Base-by-base conservation (phyloP, 1,140 invertebrate genomes). In the Bursaphelenchus mucronatus region DNA sequence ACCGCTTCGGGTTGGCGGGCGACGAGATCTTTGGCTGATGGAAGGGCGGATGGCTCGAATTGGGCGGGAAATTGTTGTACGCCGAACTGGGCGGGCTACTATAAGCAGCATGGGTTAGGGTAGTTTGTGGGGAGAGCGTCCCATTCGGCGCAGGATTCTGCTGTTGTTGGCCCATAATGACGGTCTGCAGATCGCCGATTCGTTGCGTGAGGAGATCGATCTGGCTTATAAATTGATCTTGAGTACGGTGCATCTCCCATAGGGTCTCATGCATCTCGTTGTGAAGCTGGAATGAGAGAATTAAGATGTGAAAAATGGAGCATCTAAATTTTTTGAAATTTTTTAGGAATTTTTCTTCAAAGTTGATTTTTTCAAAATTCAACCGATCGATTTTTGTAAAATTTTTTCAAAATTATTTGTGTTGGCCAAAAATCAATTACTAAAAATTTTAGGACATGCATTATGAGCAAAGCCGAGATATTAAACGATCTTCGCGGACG, bases 201-300 rank as follows among this genome's bases (percentile, higher is more conserved):
- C 69, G 40, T 51, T 78, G 69, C 15, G 68, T 71, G 3, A 75
- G 49, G 50, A 69, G 59, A 47, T 74, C 78, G 50, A 78, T 80
- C 56, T 79, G 73, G 13, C 69, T 63, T 46, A 81, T 78, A 51
- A 80, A 80, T 40, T 80, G 78, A 52, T 80, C 78, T 52, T 80
- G 78, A 6, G 79, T 81, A 4, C 75, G 55, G 54, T 79, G 79
- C 78, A 79, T 79, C 57, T 79, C 77, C 77, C 77, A 79, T 15
- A 81, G 59, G 0, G 77, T 79, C 43, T 80, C 78, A 50, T 80
- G 78, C 79, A 80, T 80, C 63, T 80, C 78, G 43, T 74, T 78
- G 54, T 80, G 78, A 10, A 80, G 57, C 73, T 78, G 43, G 41
- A 78, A 69, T 43, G 40, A 8, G 46, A 17, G 15, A 55, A 54